Conservation (phyloP, 2,888 invertebrate species). For the Mactromeris polynyma region DNA sequence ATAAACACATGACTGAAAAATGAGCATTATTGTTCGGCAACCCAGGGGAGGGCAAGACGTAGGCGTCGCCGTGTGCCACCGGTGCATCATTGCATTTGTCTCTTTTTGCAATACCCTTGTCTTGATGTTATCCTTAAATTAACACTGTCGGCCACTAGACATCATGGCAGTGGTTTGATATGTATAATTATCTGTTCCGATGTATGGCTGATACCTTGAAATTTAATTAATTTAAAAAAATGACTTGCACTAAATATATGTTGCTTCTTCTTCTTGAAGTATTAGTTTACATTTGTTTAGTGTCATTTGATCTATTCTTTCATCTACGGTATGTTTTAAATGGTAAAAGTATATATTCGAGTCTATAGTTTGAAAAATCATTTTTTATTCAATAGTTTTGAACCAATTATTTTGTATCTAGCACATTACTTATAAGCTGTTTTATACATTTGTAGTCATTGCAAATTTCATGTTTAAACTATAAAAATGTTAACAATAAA, state of each 20-base stretch:
- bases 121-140: neutral
- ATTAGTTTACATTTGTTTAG: neutral
- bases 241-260: neutral
- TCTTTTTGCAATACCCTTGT: neutral
- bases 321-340: neutral
- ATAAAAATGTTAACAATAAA: too few species aligned
- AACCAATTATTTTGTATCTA: too few species aligned
- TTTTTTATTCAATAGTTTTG: too few species aligned
- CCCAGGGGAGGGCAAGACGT: neutral
- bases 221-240: neutral
- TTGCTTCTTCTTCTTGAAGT: neutral
- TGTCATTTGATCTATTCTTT: neutral
- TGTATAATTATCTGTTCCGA: neutral
- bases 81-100: conserved; percentile 1
- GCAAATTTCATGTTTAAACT: too few species aligned
- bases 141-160: neutral
- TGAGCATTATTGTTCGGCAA: conserved; percentile 1
- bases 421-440: too few species aligned
- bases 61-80: neutral
- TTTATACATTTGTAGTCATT: too few species aligned
- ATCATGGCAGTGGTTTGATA: neutral
- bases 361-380: too few species aligned
- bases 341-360: too few species aligned
- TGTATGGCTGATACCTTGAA: neutral
- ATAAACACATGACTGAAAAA: neutral